phyloP scores from a whole-genome alignment of 2,797 vertebrate genomes.

The Lepilemur septentrionalis region DNA sequence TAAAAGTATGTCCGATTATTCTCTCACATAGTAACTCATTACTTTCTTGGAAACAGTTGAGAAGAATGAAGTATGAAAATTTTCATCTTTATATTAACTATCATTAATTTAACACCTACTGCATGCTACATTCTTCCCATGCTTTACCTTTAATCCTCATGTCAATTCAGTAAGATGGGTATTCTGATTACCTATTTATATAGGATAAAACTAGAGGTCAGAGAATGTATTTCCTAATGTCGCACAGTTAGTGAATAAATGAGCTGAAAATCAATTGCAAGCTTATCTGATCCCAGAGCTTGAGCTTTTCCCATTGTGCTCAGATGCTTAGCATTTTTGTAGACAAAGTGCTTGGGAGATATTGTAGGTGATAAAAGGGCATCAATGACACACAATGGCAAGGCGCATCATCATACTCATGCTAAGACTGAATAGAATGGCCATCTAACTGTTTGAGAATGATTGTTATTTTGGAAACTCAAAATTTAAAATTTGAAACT shows the following conservation, averaged over 20 bases:
- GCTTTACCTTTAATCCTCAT: background rate
- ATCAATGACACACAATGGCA: background rate
- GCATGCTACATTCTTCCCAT: background rate
- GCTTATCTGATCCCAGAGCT: background rate
- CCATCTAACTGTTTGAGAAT: background rate
- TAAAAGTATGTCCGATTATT: background rate
- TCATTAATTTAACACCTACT: background rate
- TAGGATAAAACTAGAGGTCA: slow-evolving; percentile 8
- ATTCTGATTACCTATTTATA: background rate
- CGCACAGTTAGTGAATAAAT: background rate
- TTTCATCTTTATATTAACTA: background rate
- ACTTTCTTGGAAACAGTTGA: background rate
- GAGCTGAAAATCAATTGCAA: background rate
- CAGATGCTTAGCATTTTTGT: background rate
- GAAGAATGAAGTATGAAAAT: background rate
- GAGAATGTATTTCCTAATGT: background rate
- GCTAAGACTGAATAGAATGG: background rate
- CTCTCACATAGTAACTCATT: background rate
- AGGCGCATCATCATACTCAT: background rate
- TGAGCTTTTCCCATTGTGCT: background rate
- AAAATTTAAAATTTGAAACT: background rate
- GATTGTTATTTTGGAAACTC: background rate
- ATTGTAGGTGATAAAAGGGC: background rate
- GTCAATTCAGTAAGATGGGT: background rate
- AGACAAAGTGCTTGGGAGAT: background rate